A percentile compares a stretch with the other conserved stretches of the same genome.
These are phyloP conservation scores for Hydropsyche tenuis DNA, from an alignment of 1,140 invertebrate genomes.

Conservation along the genomic window DNA sequence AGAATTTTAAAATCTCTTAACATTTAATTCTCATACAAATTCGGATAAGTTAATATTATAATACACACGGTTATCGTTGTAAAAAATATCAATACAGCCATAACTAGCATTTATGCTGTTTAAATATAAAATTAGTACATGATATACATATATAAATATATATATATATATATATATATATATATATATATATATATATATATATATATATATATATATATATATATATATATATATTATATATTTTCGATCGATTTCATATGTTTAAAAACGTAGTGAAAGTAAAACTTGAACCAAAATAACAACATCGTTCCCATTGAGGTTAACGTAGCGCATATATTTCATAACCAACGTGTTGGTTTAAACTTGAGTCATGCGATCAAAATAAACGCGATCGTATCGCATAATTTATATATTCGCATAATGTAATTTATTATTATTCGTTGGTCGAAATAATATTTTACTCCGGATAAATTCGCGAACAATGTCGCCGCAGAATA, in stretches of 20 bases:
- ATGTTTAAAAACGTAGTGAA: no score
- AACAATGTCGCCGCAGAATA: neutral
- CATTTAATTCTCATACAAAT: no score
- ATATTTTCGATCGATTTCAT: no score
- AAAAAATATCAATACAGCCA: no score
- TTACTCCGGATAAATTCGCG: neutral
- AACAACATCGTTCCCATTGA: constrained; percentile 1
- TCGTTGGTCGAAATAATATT: neutral
- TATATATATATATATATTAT: no score
- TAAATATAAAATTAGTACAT: neutral
- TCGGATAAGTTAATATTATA: no score
- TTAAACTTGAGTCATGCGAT: constrained; percentile 25
- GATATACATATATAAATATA: neutral
- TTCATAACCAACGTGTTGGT: neutral
- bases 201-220: no score
- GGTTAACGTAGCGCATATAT: neutral
- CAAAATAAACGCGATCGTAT: constrained; percentile 26
- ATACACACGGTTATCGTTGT: no score
- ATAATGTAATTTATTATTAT: constrained; percentile 25
- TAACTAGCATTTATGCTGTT: no score
- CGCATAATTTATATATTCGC: constrained; percentile 24
- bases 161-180: constrained; percentile 1
- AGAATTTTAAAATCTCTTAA: no score
- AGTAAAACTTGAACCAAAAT: neutral
- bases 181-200: constrained; percentile 1